Percentiles rank a stretch among this genome's conserved stretches.
These are phyloP conservation scores for Leptinotarsa undecemlineata DNA, from an alignment of 1,140 invertebrate genomes.

Conservation along the genomic window DNA sequence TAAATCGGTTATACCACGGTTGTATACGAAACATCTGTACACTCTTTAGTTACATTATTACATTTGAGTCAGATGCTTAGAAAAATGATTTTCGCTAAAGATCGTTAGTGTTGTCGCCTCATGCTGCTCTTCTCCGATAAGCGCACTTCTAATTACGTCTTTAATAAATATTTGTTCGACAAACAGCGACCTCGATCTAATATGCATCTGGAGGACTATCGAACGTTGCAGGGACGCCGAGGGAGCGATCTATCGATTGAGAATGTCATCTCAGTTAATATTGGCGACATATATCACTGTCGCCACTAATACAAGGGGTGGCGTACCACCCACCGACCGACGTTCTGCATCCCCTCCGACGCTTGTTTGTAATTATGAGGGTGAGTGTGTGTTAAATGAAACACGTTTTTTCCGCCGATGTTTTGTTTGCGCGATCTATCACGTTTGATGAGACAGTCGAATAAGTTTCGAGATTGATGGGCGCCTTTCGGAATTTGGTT, in stretches of 20 bases:
- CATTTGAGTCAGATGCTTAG: no score
- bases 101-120: neutral
- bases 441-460: constrained; percentile 16
- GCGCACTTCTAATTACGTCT: constrained; percentile 12
- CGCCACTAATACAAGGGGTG: constrained; percentile 30
- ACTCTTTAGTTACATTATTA: no score
- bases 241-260: constrained; percentile 34
- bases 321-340: constrained; percentile 26
- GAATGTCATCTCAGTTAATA: constrained; percentile 36
- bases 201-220: constrained; percentile 26
- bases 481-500: constrained; percentile 17
- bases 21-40: no score
- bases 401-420: constrained; percentile 20
- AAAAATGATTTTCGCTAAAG: neutral
- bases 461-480: constrained; percentile 19
- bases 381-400: constrained; percentile 25
- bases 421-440: constrained; percentile 21
- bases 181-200: constrained; percentile 25
- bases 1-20: no score
- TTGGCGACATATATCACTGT: constrained; percentile 42
- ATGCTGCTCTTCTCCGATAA: neutral
- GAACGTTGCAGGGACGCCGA: neutral
- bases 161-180: constrained; percentile 19
- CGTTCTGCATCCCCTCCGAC: constrained; percentile 4
- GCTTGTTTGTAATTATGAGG: constrained; percentile 26